A percentile compares a stretch with the other conserved stretches of the same genome.
These are phyloP conservation scores for Microchirus variegatus DNA, from an alignment of 2,797 vertebrate species.

Conservation along the genomic window DNA sequence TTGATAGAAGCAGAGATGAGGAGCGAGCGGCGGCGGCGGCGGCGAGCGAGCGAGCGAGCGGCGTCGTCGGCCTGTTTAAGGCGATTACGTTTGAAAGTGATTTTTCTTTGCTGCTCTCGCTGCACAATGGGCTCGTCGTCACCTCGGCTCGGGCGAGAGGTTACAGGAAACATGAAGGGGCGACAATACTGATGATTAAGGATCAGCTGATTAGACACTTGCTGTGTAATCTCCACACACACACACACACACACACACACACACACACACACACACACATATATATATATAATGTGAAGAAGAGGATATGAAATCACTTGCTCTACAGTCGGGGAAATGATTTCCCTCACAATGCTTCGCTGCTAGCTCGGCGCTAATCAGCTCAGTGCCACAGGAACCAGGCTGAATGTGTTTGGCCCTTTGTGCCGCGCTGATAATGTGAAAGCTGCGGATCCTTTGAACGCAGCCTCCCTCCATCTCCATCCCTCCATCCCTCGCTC, in stretches of 20 bases:
- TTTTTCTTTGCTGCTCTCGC: constrained; percentile 32
- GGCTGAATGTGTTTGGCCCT: constrained; percentile 74
- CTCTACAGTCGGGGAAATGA: constrained; percentile 79
- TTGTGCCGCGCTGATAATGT: constrained; percentile 70
- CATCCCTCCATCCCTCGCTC: neutral
- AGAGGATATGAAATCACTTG: constrained; percentile 79
- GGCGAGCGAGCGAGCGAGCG: too few species aligned
- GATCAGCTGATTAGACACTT: constrained; percentile 82
- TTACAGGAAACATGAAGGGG: constrained; percentile 65
- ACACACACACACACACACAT: constrained; percentile 28
- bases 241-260: constrained; percentile 31
- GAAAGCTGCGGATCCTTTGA: constrained; percentile 52
- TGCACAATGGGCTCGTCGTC: constrained; percentile 41
- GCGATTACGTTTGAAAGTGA: constrained; percentile 65
- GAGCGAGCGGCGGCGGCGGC: neutral
- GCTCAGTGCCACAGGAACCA: constrained; percentile 77
- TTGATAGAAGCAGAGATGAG: too few species aligned
- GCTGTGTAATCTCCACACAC: constrained; percentile 80
- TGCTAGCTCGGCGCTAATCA: constrained; percentile 80
- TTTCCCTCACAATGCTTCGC: constrained; percentile 80
- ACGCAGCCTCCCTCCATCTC: constrained; percentile 24
- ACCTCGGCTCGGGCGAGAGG: constrained; percentile 52
- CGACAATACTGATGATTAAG: constrained; percentile 82
- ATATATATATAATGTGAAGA: constrained; percentile 29
- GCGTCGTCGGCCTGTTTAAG: constrained; percentile 51